Conservation (phyloP, 53 echinoderm and acorn worm genomes). For the Astropecten irregularis region DNA sequence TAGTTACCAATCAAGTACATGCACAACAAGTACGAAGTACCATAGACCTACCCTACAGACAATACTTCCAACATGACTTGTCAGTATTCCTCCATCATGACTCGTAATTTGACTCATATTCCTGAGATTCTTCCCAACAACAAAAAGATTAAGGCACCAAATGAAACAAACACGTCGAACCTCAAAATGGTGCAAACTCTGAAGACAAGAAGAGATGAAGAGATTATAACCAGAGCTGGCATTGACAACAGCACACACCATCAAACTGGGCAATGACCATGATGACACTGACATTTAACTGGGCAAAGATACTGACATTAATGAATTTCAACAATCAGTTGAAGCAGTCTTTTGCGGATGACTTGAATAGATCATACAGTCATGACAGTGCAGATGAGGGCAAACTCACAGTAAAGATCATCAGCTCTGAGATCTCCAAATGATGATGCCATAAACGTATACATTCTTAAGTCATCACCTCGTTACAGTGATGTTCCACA, state of each 20-base stretch:
- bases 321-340: too few relatives aligned
- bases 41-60: not conserved
- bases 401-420: too few relatives aligned
- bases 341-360: too few relatives aligned
- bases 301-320: too few relatives aligned
- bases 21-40: not conserved
- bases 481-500: too few relatives aligned
- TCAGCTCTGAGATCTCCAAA: too few relatives aligned
- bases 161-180: not conserved
- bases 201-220: not conserved
- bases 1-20: not conserved
- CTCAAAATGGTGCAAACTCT: not conserved
- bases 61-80: not conserved
- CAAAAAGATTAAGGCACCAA: constrained; percentile 34
- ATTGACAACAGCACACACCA: not conserved
- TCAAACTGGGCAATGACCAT: not conserved
- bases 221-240: not conserved
- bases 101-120: not conserved
- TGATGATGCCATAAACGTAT: too few relatives aligned
- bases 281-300: too few relatives aligned
- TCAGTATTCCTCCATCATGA: not conserved
- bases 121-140: constrained; percentile 12
- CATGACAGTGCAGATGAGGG: too few relatives aligned
- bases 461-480: too few relatives aligned
- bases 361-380: too few relatives aligned